Evolutionary conservation across 1,140 invertebrate species (phyloP).

Genomic region (Xylocopa sonorina): DNA sequence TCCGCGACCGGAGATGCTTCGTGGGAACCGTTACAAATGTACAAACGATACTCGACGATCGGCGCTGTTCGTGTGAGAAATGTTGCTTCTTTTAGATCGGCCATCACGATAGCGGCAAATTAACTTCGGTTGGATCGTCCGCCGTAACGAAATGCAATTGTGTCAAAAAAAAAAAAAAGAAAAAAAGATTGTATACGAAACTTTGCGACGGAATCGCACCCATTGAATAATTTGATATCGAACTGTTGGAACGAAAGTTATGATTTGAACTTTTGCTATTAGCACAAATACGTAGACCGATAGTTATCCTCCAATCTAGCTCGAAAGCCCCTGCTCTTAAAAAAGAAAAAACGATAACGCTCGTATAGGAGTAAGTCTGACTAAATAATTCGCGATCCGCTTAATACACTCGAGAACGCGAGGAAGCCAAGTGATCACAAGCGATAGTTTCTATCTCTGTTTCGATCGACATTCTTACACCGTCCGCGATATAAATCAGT

Average conservation of each 20-base stretch:
- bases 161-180: too few relatives aligned
- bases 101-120: not conserved
- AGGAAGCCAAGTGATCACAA: not conserved
- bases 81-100: not conserved
- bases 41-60: not conserved
- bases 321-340: too few relatives aligned
- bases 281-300: too few relatives aligned
- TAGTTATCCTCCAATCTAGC: too few relatives aligned
- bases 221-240: not conserved
- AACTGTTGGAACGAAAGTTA: not conserved
- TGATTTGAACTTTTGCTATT: too few relatives aligned
- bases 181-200: not conserved
- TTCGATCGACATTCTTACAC: conserved; percentile 34
- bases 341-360: not conserved
- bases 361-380: not conserved
- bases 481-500: conserved; percentile 9
- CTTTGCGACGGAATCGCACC: not conserved
- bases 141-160: not conserved
- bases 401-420: not conserved
- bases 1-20: not conserved
- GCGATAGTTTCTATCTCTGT: conserved; percentile 9
- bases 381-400: not conserved
- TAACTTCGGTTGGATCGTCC: not conserved
- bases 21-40: not conserved
- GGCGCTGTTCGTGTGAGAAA: not conserved